These are phyloP conservation scores for Sminthurides aquaticus DNA, from an alignment of 2,888 invertebrate genomes.

Conservation along the genomic window DNA sequence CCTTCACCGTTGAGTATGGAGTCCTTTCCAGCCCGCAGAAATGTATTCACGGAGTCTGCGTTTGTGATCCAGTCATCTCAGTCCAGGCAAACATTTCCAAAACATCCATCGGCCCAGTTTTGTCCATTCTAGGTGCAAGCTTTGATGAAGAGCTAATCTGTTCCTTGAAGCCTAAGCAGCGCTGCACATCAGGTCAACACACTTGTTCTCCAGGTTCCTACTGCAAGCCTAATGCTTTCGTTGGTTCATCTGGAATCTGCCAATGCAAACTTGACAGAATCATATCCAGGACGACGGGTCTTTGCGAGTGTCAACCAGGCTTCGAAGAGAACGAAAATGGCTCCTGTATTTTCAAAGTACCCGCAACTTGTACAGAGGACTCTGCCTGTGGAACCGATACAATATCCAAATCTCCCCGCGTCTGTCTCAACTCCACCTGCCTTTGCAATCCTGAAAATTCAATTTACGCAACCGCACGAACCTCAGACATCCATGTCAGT, in stretches of 20 bases:
- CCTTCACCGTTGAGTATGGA: neutral
- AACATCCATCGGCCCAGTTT: neutral
- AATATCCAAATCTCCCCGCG: neutral
- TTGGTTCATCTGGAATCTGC: neutral
- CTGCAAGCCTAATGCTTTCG: neutral
- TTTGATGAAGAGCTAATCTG: neutral
- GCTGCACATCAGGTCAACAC: neutral
- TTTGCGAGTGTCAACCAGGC: neutral
- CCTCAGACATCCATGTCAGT: neutral
- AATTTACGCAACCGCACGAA: neutral
- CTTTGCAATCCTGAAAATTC: neutral
- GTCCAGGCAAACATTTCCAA: neutral
- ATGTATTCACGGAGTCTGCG: neutral
- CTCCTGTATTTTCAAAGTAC: neutral
- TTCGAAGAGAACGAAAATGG: neutral
- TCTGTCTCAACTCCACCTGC: neutral
- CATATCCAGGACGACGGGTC: neutral
- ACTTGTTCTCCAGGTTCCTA: neutral
- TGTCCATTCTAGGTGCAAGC: neutral
- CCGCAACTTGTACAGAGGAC: neutral
- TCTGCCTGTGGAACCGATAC: neutral
- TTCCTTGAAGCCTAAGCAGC: neutral
- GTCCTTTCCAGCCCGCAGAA: neutral
- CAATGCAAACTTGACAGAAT: neutral
- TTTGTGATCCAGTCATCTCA: neutral